Evolutionary conservation across 2,113 vertebrate genomes (phyloP).

Genomic region (Anarrhichthys ocellatus): DNA sequence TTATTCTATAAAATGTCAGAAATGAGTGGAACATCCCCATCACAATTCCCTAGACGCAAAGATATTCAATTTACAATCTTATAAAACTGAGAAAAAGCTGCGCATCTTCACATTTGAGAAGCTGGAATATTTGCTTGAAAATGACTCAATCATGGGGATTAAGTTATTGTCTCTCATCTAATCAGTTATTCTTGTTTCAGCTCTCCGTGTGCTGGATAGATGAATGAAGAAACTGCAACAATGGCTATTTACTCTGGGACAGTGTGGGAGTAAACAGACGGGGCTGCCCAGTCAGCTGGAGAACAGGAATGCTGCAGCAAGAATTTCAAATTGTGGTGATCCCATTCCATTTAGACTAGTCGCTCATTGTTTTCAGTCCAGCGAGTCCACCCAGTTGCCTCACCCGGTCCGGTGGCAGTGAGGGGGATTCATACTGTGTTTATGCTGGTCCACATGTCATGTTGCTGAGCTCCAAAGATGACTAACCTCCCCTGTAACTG

Average conservation of each 20-base stretch:
- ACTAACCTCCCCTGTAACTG: not conserved
- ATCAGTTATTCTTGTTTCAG: not conserved
- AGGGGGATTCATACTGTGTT: not conserved
- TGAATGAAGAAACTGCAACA: constrained; percentile 8
- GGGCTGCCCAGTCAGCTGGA: constrained; percentile 57
- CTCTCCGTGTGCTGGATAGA: not conserved
- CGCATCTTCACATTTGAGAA: not conserved
- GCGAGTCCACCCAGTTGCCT: constrained; percentile 13
- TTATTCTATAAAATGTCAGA: not conserved
- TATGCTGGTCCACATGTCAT: not conserved
- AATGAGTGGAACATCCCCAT: not conserved
- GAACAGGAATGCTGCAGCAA: constrained; percentile 56
- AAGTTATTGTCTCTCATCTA: not conserved
- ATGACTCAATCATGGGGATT: not conserved
- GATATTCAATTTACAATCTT: not conserved
- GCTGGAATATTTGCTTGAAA: not conserved
- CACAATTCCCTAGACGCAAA: not conserved
- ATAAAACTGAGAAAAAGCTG: not conserved
- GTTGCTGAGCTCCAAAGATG: constrained; percentile 8
- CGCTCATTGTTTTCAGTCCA: constrained; percentile 43
- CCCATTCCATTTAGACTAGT: constrained; percentile 39
- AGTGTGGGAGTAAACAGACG: constrained; percentile 55
- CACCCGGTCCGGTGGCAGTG: constrained; percentile 1
- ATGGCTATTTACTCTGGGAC: constrained; percentile 26
- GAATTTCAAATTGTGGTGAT: constrained; percentile 33